A percentile compares a stretch with the other conserved stretches of the same genome.
Conservation (phyloP, 2,113 vertebrate species). For the Alethe castanea region DNA sequence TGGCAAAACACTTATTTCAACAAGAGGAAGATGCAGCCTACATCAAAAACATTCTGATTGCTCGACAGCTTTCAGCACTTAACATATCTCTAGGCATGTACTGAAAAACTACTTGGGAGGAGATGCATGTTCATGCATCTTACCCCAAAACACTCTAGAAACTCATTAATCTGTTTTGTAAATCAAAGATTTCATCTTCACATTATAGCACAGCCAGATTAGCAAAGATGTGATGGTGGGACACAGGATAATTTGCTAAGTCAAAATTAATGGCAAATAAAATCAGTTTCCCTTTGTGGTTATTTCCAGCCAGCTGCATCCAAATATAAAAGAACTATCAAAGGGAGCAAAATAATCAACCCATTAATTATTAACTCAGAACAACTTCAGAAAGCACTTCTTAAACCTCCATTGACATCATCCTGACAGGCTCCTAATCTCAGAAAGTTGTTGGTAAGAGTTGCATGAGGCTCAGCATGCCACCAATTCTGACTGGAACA, state of each 20-base stretch:
- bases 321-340: slow-evolving; percentile 76
- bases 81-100: slow-evolving; percentile 34
- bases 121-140: background rate
- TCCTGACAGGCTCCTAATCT: slow-evolving; percentile 72
- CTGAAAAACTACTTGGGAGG: slow-evolving; percentile 52
- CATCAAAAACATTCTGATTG: slow-evolving; percentile 43
- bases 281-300: slow-evolving; percentile 75
- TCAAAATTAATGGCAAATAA: slow-evolving; percentile 79
- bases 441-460: slow-evolving; percentile 69
- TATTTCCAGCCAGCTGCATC: slow-evolving; percentile 74
- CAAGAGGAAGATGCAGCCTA: slow-evolving; percentile 6
- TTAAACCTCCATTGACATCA: slow-evolving; percentile 76
- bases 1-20: background rate
- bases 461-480: slow-evolving; percentile 67
- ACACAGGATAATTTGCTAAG: slow-evolving; percentile 55
- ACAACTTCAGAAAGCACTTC: slow-evolving; percentile 77
- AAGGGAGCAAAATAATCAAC: slow-evolving; percentile 61
- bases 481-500: slow-evolving; percentile 44
- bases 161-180: slow-evolving; percentile 62
- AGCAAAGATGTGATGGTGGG: slow-evolving; percentile 43
- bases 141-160: slow-evolving; percentile 12
- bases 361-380: slow-evolving; percentile 82
- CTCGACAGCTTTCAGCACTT: slow-evolving; percentile 40
- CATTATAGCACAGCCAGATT: slow-evolving; percentile 54
- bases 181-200: slow-evolving; percentile 70